Evolutionary conservation across 2,888 invertebrate species (phyloP), one percentile per base, ranked within the genome.

Genomic region (Aplocera efformata): DNA sequence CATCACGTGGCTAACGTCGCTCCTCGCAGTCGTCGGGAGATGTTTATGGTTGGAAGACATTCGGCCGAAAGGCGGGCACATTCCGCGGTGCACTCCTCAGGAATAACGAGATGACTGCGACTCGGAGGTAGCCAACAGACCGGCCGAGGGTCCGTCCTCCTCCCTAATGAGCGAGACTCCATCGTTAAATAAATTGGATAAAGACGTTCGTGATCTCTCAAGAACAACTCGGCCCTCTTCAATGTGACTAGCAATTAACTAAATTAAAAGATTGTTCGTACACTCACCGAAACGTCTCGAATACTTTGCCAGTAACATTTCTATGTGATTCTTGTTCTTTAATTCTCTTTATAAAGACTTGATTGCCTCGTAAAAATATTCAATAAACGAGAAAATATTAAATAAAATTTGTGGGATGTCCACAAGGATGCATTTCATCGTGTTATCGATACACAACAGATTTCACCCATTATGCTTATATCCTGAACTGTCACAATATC

Each of bases 111-210:
- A 35, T 37, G 45, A 35, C 45, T 24, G 32, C 27, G 31, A 67
- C 64, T 66, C 69, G 63, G 51, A 63, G 55, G 62, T 58, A 51
- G 65, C 75, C 52, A 73, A 73, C 72, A 72, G 70, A 70, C 72
- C 38, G 72, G 71, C 73, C 71, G 66, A 67, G 67, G 65, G 71
- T 62, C 56, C 29, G 56, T 46, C 46, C 56, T 79, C 84, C 77
- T 67, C 76, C 69, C 81, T 86, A 86, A 88, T 85, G 86, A 86
- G 84, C 72, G 73, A 73, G 75, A 77, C 75, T 76, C 72, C 80
- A 72, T 86, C 86, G 83, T 88, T 88, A 86, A 85, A 88, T 82
- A 86, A 86, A 88, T 88, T 86, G 86, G 84, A 85, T 85, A 86
- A 86, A 86, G 86, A 88, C 86, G 79, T 80, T 77, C 82, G 77